Base-by-base conservation (phyloP, 1,140 invertebrate species). In the Bacillus rossius region DNA sequence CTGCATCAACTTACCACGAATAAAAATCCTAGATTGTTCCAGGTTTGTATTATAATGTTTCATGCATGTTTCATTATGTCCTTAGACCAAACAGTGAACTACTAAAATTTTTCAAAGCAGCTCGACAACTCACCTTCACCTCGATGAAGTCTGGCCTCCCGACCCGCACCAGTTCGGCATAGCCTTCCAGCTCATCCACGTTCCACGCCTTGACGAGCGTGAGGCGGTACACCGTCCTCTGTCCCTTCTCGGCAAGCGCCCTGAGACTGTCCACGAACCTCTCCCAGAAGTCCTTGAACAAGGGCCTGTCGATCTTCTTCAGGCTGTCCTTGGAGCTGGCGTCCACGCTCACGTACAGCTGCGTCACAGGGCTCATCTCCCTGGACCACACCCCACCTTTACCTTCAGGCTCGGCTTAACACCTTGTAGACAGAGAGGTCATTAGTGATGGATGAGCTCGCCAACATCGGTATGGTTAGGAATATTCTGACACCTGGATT, bases 131-230 rank as follows among this genome's bases (percentile, higher is more conserved):
- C 63, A 80, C 81, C 71, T 85, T 85, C 19, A 85, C 77, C 75
- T 85, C 84, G 65, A 85, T 85, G 64, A 85, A 85, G 71, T 85
- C 83, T 52, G 84, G 84, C 47, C 79, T 73, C 29, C 83, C 84
- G n/a, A 81, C 54, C 8, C 66, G 63, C 2, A 85, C 81, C 20
- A 85, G 71, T 29, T 77, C 69, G 8, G 82, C 81, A 72, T 85
- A 85, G 54, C 75, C 77, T 59, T 82, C 74, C 34, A 85, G 64
- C 67, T 85, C 82, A 29, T 83, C 80, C 13, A 78, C 78, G 71
- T 85, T 85, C 74, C 75, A 84, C 10, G 75, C 72, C 69, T 85
- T 85, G 0, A 85, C 84, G 53, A 85, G 68, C 2, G 84, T 85
- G 26, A 85, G 69, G 61, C 84, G 70, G 67, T 85, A 85, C 8